phyloP scores from a whole-genome alignment of 1,140 invertebrate species.

The Phthorimaea operculella region DNA sequence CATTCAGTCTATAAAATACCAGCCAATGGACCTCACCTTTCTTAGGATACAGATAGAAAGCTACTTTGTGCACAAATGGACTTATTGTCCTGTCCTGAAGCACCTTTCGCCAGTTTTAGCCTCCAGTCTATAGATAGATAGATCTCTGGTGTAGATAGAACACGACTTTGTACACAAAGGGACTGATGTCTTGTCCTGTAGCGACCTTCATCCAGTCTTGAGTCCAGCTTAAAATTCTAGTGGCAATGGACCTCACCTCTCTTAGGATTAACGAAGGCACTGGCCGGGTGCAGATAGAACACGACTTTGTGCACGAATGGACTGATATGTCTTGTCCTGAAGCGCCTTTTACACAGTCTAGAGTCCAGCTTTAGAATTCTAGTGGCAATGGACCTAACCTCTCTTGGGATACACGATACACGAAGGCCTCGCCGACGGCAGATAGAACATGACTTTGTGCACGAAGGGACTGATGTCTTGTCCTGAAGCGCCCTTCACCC shows the following conservation, averaged over 20 bases:
- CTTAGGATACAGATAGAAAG: conserved; percentile 55
- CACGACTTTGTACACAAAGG: conserved; percentile 58
- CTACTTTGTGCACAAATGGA: conserved; percentile 56
- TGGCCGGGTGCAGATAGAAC: conserved; percentile 50
- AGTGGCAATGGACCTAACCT: too few species aligned
- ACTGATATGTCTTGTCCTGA: conserved; percentile 50
- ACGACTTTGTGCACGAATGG: conserved; percentile 58
- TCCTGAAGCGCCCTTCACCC: conserved; percentile 48
- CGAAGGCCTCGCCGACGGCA: conserved; percentile 50
- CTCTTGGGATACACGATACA: conserved; percentile 59
- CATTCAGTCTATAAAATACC: conserved; percentile 51
- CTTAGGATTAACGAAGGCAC: conserved; percentile 56
- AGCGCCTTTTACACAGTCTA: conserved; percentile 51
- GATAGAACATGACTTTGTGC: conserved; percentile 56
- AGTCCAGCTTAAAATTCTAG: conserved; percentile 48
- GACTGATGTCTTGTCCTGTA: conserved; percentile 46
- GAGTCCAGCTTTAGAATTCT: conserved; percentile 53
- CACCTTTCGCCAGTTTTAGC: conserved; percentile 54
- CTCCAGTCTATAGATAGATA: conserved; percentile 50
- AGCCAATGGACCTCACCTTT: conserved; percentile 51
- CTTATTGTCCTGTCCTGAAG: conserved; percentile 47
- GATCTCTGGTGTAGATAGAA: conserved; percentile 52
- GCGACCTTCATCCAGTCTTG: conserved; percentile 52
- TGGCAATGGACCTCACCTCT: conserved; percentile 55
- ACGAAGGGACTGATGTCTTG: conserved; percentile 54